A percentile compares a stretch with the other conserved stretches of the same genome.
phyloP scores from a whole-genome alignment of 37 sponge, comb jelly and placozoan genomes.

The Agelas oroides region DNA sequence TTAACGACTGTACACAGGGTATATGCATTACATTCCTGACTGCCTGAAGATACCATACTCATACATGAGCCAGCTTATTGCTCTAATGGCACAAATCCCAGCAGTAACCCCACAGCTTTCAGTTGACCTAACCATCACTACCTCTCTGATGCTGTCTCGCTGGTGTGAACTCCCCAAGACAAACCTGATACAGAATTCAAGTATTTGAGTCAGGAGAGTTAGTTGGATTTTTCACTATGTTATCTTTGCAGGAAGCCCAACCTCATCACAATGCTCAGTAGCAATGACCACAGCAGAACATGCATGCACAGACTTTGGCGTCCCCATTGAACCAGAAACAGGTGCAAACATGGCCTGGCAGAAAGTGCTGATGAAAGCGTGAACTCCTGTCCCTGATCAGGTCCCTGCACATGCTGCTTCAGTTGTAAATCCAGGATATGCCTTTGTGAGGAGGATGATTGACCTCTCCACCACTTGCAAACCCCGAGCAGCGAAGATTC shows the following conservation, averaged over 20 bases:
- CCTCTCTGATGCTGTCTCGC: not conserved
- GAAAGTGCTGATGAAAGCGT: not conserved
- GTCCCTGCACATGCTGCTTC: conserved; percentile 12
- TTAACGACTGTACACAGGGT: not conserved
- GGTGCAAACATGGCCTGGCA: conserved; percentile 2
- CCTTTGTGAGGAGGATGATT: conserved; percentile 20
- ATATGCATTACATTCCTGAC: not conserved
- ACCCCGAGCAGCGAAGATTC: not conserved
- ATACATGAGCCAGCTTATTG: not conserved
- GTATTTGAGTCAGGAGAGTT: not conserved
- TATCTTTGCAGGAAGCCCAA: not conserved
- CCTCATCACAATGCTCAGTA: not conserved
- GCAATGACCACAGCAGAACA: not conserved
- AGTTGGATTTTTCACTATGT: conserved; percentile 1
- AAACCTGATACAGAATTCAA: conserved; percentile 7
- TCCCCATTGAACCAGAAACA: not conserved
- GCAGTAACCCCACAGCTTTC: not conserved
- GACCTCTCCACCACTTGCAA: not conserved
- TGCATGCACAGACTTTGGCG: not conserved
- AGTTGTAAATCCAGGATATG: conserved; percentile 3
- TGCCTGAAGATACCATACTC: not conserved
- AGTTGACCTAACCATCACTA: not conserved
- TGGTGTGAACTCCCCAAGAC: not conserved
- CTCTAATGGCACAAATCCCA: not conserved
- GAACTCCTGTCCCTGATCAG: conserved; percentile 13